phyloP scores from a whole-genome alignment of 2,888 invertebrate species.

The Oscheius onirici region DNA sequence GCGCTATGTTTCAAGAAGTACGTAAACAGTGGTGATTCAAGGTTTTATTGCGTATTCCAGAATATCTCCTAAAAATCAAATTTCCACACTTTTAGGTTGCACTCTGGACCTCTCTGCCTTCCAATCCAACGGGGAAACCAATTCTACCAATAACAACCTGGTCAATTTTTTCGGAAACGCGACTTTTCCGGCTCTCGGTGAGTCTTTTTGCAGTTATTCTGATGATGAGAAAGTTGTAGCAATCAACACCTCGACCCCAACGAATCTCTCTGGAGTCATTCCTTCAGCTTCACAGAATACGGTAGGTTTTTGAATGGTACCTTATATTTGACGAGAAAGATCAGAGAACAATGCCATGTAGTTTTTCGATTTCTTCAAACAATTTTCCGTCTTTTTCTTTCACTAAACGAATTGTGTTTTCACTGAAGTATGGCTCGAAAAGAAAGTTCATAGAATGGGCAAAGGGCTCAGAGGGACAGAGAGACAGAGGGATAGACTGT shows the following conservation, averaged over 20 bases:
- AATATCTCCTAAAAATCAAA: background rate
- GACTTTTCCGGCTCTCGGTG: background rate
- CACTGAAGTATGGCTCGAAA: too few relatives aligned
- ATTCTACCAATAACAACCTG: background rate
- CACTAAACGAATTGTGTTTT: too few relatives aligned
- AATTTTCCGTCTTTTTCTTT: too few relatives aligned
- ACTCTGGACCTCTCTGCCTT: constrained; percentile 7
- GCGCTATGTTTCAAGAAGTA: too few relatives aligned
- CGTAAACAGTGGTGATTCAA: too few relatives aligned
- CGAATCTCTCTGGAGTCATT: background rate
- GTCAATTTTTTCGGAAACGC: background rate
- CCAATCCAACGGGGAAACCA: constrained; percentile 6
- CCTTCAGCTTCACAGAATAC: background rate
- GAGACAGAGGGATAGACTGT: too few relatives aligned
- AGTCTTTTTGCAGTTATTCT: background rate
- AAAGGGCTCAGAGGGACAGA: too few relatives aligned
- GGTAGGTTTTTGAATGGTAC: background rate
- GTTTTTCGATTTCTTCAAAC: too few relatives aligned
- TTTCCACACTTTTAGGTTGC: background rate
- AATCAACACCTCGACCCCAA: constrained; percentile 7
- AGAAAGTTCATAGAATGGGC: too few relatives aligned
- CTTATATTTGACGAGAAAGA: too few relatives aligned
- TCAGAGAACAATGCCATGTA: too few relatives aligned
- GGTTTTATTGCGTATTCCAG: background rate
- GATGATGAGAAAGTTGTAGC: background rate